Evolutionary conservation across 2,888 invertebrate genomes (phyloP).

Genomic region (Habrosyne pyritoides): DNA sequence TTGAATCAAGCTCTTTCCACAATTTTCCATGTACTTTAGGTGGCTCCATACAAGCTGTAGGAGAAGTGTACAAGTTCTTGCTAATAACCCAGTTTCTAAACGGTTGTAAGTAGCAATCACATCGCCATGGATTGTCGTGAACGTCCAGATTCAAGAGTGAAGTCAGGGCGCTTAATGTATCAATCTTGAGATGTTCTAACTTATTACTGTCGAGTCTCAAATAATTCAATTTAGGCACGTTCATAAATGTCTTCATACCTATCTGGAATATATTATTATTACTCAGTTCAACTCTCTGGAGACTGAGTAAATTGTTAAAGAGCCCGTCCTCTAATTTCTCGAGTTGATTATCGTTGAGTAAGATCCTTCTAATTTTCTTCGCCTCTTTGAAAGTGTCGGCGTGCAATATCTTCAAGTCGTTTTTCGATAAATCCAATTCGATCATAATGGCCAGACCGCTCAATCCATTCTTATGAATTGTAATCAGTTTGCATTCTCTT

Average conservation of each 20-base stretch:
- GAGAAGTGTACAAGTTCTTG: slow-evolving; percentile 88
- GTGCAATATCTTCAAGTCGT: slow-evolving; percentile 86
- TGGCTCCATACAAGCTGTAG: slow-evolving; percentile 90
- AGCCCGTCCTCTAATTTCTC: slow-evolving; percentile 88
- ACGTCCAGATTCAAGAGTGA: slow-evolving; percentile 89
- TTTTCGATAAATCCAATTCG: slow-evolving; percentile 91
- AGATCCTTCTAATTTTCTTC: slow-evolving; percentile 87
- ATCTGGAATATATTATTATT: slow-evolving; percentile 89
- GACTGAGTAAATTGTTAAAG: slow-evolving; percentile 88
- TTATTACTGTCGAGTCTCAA: slow-evolving; percentile 90
- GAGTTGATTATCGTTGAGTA: slow-evolving; percentile 90
- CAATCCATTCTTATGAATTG: slow-evolving; percentile 90
- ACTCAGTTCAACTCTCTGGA: slow-evolving; percentile 90
- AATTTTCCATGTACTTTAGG: slow-evolving; percentile 85
- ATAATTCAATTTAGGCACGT: slow-evolving; percentile 86
- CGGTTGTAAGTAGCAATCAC: slow-evolving; percentile 91
- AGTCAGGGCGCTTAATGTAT: slow-evolving; percentile 86
- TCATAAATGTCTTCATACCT: slow-evolving; percentile 87
- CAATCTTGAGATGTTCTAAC: slow-evolving; percentile 86
- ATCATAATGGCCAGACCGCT: slow-evolving; percentile 90
- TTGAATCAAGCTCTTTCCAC: slow-evolving; percentile 88
- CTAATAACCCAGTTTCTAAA: slow-evolving; percentile 91
- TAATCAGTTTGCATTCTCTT: slow-evolving; percentile 88
- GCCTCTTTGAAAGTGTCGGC: slow-evolving; percentile 89
- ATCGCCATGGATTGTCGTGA: slow-evolving; percentile 93